These are phyloP conservation scores for Dendropsophus ebraccatus DNA, from an alignment of 2,113 vertebrate species.

Conservation along the genomic window DNA sequence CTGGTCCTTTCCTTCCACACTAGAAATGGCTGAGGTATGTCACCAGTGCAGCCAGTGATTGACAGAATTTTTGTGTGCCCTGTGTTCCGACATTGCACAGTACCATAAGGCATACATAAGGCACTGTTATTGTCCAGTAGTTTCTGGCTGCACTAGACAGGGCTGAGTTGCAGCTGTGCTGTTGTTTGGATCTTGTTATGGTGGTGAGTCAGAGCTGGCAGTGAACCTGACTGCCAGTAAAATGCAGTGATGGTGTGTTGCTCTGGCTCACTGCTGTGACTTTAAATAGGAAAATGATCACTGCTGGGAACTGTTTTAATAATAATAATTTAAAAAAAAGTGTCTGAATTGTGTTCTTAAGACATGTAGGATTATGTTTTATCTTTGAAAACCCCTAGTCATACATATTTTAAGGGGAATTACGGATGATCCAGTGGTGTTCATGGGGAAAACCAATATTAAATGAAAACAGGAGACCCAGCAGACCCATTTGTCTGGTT, in stretches of 20 bases:
- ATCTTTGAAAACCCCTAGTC: no score
- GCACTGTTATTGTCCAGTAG: background rate
- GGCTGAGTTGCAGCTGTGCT: background rate
- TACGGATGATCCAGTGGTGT: no score
- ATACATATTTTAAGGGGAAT: no score
- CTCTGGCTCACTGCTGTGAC: conserved; percentile 52
- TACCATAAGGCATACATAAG: background rate
- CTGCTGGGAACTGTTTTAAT: conserved; percentile 58
- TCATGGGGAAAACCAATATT: no score
- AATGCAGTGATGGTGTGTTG: background rate
- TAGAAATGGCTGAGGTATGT: no score
- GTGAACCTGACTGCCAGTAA: conserved; percentile 29
- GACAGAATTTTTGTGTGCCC: no score
- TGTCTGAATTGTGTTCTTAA: background rate
- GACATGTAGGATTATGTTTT: no score
- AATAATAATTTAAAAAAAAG: conserved; percentile 11
- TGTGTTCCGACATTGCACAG: background rate
- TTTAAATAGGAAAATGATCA: conserved; percentile 47
- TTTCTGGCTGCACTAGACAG: conserved; percentile 37
- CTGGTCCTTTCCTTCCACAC: no score
- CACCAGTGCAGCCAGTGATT: no score
- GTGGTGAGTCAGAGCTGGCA: background rate
- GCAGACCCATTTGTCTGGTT: no score
- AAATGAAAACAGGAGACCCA: no score
- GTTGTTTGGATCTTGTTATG: conserved; percentile 16